Conservation (phyloP, 2,797 vertebrate species). For the Brachymystax lenok region DNA sequence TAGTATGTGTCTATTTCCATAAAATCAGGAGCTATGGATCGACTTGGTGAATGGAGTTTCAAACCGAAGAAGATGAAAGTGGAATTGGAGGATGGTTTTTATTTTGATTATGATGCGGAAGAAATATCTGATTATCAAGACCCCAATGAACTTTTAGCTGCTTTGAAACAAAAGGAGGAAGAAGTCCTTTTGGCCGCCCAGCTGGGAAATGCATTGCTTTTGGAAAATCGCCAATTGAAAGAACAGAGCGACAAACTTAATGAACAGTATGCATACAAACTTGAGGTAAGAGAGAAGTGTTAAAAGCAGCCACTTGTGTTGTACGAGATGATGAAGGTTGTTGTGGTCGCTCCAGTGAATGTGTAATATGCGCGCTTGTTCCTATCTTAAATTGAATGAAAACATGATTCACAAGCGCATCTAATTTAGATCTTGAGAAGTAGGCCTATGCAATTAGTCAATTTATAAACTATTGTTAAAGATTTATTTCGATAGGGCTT, state of each 20-base stretch:
- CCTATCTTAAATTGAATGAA: not conserved
- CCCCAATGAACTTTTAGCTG: slow-evolving; percentile 70
- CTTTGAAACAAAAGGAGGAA: slow-evolving; percentile 81
- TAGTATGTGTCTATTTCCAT: not conserved
- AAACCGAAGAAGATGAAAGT: slow-evolving; percentile 64
- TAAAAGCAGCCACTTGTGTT: not conserved
- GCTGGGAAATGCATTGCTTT: slow-evolving; percentile 80
- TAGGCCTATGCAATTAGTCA: too few species aligned
- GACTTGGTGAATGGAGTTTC: slow-evolving; percentile 60
- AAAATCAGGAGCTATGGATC: slow-evolving; percentile 60
- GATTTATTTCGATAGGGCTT: too few species aligned
- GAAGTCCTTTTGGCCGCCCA: slow-evolving; percentile 80
- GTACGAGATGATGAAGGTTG: not conserved
- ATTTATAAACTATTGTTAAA: too few species aligned
- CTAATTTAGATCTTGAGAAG: not conserved
- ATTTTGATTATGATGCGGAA: slow-evolving; percentile 67
- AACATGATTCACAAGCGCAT: not conserved
- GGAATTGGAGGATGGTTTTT: slow-evolving; percentile 73
- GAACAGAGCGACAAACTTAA: slow-evolving; percentile 68
- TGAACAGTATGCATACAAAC: slow-evolving; percentile 67
- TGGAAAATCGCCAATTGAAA: slow-evolving; percentile 79
- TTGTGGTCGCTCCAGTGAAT: not conserved
- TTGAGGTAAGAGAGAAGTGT: slow-evolving; percentile 72
- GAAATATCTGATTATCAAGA: slow-evolving; percentile 71
- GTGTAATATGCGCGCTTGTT: not conserved